phyloP scores from a whole-genome alignment of 2,797 vertebrate species.

The Sylvilagus floridanus region DNA sequence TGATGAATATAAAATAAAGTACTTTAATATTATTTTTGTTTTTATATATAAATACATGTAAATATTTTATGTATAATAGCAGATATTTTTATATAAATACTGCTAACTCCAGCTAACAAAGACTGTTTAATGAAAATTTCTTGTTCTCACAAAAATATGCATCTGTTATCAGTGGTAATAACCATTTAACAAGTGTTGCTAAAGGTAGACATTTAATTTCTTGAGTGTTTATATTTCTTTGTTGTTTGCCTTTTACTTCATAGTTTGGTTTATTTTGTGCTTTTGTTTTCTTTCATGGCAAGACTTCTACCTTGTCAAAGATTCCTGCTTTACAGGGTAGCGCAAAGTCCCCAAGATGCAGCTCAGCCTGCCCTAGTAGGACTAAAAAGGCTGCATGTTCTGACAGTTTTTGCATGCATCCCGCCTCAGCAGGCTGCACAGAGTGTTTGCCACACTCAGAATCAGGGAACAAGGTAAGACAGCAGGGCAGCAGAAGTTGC shows the following conservation, averaged over 20 bases:
- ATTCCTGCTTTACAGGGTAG: slow-evolving; percentile 93
- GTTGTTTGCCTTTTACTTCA: slow-evolving; percentile 79
- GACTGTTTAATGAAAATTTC: slow-evolving; percentile 11
- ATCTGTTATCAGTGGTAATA: slow-evolving; percentile 42
- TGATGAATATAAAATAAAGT: neutral
- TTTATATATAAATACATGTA: neutral
- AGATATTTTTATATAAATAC: neutral
- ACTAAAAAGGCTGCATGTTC: slow-evolving; percentile 88
- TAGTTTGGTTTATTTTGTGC: slow-evolving; percentile 85
- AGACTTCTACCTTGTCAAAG: slow-evolving; percentile 93
- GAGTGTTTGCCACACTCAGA: slow-evolving; percentile 86
- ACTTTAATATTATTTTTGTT: neutral
- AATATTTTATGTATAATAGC: neutral
- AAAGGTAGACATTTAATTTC: slow-evolving; percentile 63
- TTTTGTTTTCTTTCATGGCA: slow-evolving; percentile 90
- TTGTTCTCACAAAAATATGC: slow-evolving; percentile 35
- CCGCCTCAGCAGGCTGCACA: slow-evolving; percentile 89
- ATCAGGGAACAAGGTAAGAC: slow-evolving; percentile 89
- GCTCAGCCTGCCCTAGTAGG: slow-evolving; percentile 90
- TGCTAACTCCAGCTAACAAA: slow-evolving; percentile 3
- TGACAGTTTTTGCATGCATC: slow-evolving; percentile 88
- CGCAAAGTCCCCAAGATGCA: slow-evolving; percentile 88
- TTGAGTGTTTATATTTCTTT: slow-evolving; percentile 70
- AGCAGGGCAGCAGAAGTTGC: slow-evolving; percentile 65
- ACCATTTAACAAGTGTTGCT: slow-evolving; percentile 46